A percentile compares a stretch with the other conserved stretches of the same genome.
Evolutionary conservation across 2,797 vertebrate species (phyloP).

Genomic region (Enteromius viviparus): DNA sequence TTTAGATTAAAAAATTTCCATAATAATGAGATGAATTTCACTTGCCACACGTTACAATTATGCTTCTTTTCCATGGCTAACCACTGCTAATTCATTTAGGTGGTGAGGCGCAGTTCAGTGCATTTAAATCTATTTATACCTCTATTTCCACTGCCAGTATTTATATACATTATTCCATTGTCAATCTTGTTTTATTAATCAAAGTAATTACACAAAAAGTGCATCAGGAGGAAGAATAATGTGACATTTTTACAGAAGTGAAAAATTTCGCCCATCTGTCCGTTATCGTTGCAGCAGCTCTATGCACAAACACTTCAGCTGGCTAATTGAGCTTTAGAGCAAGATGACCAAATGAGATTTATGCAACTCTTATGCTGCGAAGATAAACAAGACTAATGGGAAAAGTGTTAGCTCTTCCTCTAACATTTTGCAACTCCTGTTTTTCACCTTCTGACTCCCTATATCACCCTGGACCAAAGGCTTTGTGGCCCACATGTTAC

Average conservation of each 20-base stretch:
- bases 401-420: slow-evolving; percentile 48
- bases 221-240: slow-evolving; percentile 70
- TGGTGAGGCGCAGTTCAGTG: slow-evolving; percentile 7
- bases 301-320: slow-evolving; percentile 69
- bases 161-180: slow-evolving; percentile 42
- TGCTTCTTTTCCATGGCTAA: slow-evolving; percentile 25
- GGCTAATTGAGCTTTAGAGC: slow-evolving; percentile 76
- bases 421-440: background rate
- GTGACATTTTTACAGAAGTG: slow-evolving; percentile 68
- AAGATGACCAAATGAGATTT: slow-evolving; percentile 68
- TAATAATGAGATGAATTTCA: slow-evolving; percentile 64
- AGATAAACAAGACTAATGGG: slow-evolving; percentile 70
- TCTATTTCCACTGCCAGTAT: slow-evolving; percentile 41
- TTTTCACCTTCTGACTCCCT: slow-evolving; percentile 56
- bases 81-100: slow-evolving; percentile 39
- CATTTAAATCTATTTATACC: slow-evolving; percentile 35
- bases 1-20: slow-evolving; percentile 63
- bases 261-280: slow-evolving; percentile 74
- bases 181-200: slow-evolving; percentile 70
- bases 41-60: slow-evolving; percentile 59
- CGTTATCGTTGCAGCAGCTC: slow-evolving; percentile 66
- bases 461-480: slow-evolving; percentile 50
- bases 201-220: slow-evolving; percentile 72
- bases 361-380: slow-evolving; percentile 74
- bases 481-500: slow-evolving; percentile 57